Evolutionary conservation across 1,140 invertebrate genomes (phyloP), one percentile per base, ranked within the genome.

Genomic region (Neodiprion lecontei): DNA sequence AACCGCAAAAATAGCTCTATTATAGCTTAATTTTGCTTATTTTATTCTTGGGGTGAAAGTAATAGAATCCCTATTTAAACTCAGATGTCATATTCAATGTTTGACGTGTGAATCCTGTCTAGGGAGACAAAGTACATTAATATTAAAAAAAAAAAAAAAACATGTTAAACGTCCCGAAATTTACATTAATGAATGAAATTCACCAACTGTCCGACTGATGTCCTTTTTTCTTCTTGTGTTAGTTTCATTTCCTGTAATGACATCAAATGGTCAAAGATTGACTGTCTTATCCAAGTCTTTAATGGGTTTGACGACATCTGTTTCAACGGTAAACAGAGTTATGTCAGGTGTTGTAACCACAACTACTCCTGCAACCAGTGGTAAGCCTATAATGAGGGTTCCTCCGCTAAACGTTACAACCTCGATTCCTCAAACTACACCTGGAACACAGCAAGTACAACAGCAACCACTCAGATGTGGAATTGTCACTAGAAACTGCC

Each of bases 211-310:
- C 17, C 17, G 17, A 21, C 17, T 21, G 17, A 21, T 23, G 72
- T 74, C 53, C 76, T 69, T 69, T 11, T 73, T 74, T 77, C 66
- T 12, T 76, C 10, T 40, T 74, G 67, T 75, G 76, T 73, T 67
- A 81, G 86, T 88, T 70, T 88, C 87, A 7, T 83, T 89, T 78
- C 84, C 88, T 70, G 87, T 91, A 48, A 84, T 90, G 80, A 90
- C 89, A 11, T 79, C 88, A 1, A 87, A 86, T 76, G 89, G 90
- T 48, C 90, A 90, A 79, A 86, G 90, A 69, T 78, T 91, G n/a
- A 90, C 90, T 0, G 89, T 92, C 72, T 78, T 91, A 50, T 88
- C 90, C 0, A 91, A 91, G 81, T 88, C 90, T 9, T 77, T 90
- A n/a, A 82, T 86, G 78, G 83, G 86, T 9, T 74, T 87, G 40